Evolutionary conservation across 2,888 invertebrate species (phyloP), one percentile per base, ranked within the genome.

Genomic region (Blomia tropicalis): DNA sequence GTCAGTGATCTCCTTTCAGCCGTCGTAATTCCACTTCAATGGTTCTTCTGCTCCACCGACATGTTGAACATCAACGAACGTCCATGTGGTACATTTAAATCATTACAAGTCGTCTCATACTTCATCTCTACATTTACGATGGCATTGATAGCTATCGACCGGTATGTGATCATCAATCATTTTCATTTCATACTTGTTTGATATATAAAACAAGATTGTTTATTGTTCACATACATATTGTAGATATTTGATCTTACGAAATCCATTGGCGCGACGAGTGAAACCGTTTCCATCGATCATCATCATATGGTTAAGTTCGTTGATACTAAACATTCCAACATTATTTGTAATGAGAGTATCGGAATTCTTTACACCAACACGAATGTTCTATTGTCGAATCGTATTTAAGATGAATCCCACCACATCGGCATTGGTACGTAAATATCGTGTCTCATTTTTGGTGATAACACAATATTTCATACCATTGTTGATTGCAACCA

Each of bases 381-480:
- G 43, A 5, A 32, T 60, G 25, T 30, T 60, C 5, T 27, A 60
- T 7, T 60, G 61, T 51, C 53, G 53, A 30, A 30, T 60, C 7
- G 43, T n/a, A 1, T 43, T 60, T 25, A 31, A 7, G n/a, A n/a
- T 23, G 4, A 7, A 17, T 14, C 4, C 29, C 25, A 23, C 36
- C 14, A 30, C 54, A 14, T 36, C 4, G 1, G 2, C 2, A 14
- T 7, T 17, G 1, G 31, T 60, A 7, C 53, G 61, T 7, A 54
- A 54, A 29, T 60, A 36, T 27, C 30, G 61, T 17, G 61, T 27
- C 14, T 27, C 54, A 2, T 41, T 60, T 17, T 47, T 60, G 2
- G 3, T 75, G 51, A 47, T 73, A 2, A 69, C 73, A 11, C 76
- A 76, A 68, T 77, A 75, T 68, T 68, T 73, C 44, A 67, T 74